Conservation (phyloP, 2,888 invertebrate genomes). For the Lymantria dispar region DNA sequence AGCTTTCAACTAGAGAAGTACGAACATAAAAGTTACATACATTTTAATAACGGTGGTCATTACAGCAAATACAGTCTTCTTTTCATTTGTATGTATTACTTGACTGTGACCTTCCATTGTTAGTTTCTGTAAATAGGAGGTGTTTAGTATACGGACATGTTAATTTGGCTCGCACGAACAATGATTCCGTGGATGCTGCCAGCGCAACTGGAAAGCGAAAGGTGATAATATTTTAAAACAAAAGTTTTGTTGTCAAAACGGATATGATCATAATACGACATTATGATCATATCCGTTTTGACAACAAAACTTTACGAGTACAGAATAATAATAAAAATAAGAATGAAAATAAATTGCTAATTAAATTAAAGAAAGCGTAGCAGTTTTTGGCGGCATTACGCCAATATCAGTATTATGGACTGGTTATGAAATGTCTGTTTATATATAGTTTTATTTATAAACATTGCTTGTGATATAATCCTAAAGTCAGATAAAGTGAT, state of each 20-base stretch:
- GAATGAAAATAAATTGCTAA: conserved; percentile 35
- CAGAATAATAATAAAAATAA: conserved; percentile 49
- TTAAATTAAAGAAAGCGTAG: conserved; percentile 38
- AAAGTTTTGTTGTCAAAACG: conserved; percentile 42
- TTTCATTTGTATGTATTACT: conserved; percentile 63
- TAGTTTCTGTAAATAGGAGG: conserved; percentile 64
- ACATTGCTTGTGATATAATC: conserved; percentile 68
- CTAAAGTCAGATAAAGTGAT: conserved; percentile 69
- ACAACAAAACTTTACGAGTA: conserved; percentile 34
- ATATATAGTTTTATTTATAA: conserved; percentile 38
- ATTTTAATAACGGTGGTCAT: conserved; percentile 11
- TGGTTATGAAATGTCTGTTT: conserved; percentile 19
- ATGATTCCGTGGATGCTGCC: conserved; percentile 56
- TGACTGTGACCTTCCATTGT: conserved; percentile 74
- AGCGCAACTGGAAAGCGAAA: conserved; percentile 64
- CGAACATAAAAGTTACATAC: background rate
- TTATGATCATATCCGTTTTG: conserved; percentile 33
- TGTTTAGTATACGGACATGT: conserved; percentile 68
- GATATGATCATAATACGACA: conserved; percentile 24
- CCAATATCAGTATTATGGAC: conserved; percentile 14
- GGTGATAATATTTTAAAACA: conserved; percentile 47
- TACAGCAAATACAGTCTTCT: conserved; percentile 28
- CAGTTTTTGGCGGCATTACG: conserved; percentile 10
- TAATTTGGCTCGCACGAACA: conserved; percentile 65
- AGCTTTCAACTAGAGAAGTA: background rate